These are phyloP conservation scores for Bryconaethiops microstoma DNA, from an alignment of 2,797 vertebrate species.

Conservation along the genomic window DNA sequence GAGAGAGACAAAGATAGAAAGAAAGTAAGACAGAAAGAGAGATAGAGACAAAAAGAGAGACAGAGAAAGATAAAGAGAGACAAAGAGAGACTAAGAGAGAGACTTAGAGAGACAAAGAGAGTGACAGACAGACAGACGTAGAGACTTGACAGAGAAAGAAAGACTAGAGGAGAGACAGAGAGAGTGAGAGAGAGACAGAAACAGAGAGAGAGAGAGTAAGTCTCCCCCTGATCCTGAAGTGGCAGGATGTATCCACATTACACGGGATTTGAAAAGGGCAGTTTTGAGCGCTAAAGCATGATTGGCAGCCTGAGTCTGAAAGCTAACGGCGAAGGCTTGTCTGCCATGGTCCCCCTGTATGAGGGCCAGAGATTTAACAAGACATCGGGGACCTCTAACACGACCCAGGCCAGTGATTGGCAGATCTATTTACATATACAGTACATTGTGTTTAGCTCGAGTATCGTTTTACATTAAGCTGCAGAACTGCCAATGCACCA, in stretches of 20 bases:
- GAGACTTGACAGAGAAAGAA: slow-evolving; percentile 36
- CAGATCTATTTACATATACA: slow-evolving; percentile 3
- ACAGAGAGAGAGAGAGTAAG: slow-evolving; percentile 47
- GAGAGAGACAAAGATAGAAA: too few relatives aligned
- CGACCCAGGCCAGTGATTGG: not conserved
- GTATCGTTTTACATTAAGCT: not conserved
- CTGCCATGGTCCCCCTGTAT: slow-evolving; percentile 19
- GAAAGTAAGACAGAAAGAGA: too few relatives aligned
- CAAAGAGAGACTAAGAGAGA: too few relatives aligned
- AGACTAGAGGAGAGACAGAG: not conserved
- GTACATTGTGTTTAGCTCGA: not conserved
- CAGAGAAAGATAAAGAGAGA: too few relatives aligned
- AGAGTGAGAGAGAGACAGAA: not conserved
- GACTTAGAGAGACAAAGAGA: too few relatives aligned
- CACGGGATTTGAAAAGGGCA: slow-evolving; percentile 68
- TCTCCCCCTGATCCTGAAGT: slow-evolving; percentile 60
- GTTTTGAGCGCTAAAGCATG: slow-evolving; percentile 60
- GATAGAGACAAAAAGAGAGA: too few relatives aligned
- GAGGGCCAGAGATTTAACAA: slow-evolving; percentile 35
- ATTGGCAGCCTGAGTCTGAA: slow-evolving; percentile 54
- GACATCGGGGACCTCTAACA: slow-evolving; percentile 29
- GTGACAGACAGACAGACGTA: too few relatives aligned
- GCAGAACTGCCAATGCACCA: not conserved
- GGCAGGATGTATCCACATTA: slow-evolving; percentile 67
- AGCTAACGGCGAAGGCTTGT: slow-evolving; percentile 33